phyloP scores from a whole-genome alignment of 2,113 vertebrate genomes.

The Eclectus roratus region DNA sequence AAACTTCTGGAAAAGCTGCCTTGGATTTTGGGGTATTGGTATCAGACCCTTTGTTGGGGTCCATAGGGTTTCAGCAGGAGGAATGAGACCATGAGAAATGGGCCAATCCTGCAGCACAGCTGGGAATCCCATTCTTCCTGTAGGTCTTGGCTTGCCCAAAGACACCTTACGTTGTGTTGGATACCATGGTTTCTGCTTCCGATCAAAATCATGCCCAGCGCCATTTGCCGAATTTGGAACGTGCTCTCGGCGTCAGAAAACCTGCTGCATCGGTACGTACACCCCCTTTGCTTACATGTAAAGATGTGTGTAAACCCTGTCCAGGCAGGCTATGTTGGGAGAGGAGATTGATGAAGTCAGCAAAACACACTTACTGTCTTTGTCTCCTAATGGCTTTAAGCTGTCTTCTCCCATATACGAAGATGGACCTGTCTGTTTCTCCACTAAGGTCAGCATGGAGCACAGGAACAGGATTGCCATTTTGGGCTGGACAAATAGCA shows the following conservation, averaged over 20 bases:
- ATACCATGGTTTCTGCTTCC: slow-evolving; percentile 2
- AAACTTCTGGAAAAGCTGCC: neutral
- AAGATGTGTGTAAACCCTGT: neutral
- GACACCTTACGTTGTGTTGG: slow-evolving; percentile 15
- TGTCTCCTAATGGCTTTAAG: neutral
- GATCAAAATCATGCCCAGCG: neutral
- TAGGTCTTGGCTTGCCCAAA: neutral
- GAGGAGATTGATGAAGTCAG: neutral
- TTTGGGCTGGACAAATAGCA: neutral
- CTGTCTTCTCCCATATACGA: neutral
- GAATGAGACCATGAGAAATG: neutral
- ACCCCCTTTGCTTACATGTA: neutral
- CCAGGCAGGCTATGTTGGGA: neutral
- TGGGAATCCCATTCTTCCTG: neutral
- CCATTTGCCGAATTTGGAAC: neutral
- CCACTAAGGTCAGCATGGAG: neutral
- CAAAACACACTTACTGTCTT: neutral
- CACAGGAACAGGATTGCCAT: neutral
- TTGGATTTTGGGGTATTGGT: neutral
- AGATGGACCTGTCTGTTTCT: neutral
- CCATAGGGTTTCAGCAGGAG: neutral
- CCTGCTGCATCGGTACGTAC: slow-evolving; percentile 9
- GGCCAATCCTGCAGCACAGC: neutral
- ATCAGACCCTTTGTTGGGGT: neutral
- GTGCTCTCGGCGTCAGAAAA: neutral